Conservation (phyloP, 2,113 vertebrate genomes). For the Labeo rohita region DNA sequence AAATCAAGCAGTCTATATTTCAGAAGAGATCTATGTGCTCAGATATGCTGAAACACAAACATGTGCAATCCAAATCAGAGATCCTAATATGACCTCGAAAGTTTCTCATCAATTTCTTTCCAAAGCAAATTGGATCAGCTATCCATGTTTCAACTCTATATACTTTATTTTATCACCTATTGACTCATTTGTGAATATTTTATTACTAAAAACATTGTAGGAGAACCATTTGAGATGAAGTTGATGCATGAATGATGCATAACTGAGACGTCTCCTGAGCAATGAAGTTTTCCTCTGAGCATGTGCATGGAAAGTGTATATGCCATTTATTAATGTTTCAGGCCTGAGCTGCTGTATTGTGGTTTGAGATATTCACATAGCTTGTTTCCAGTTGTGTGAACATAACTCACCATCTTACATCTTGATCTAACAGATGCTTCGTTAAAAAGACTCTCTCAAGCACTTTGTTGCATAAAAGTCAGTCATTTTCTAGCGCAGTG, state of each 20-base stretch:
- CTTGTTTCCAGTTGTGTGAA: neutral
- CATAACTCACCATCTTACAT: slow-evolving; percentile 21
- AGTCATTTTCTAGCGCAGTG: slow-evolving; percentile 12
- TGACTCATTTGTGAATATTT: neutral
- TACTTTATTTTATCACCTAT: neutral
- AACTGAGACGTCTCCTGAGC: neutral
- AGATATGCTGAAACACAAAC: neutral
- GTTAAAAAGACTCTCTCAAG: neutral
- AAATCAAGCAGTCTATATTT: neutral
- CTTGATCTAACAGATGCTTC: slow-evolving; percentile 7
- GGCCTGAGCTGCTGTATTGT: neutral
- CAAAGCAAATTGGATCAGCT: neutral
- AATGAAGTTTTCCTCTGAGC: neutral
- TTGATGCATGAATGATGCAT: neutral
- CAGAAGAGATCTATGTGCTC: neutral
- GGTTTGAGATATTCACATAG: neutral
- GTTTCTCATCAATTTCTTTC: neutral
- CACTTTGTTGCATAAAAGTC: slow-evolving; percentile 18
- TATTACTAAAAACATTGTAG: neutral
- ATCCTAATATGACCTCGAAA: neutral
- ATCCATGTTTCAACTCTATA: neutral
- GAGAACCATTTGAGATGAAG: neutral
- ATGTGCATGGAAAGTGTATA: neutral
- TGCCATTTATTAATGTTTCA: neutral
- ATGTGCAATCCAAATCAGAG: neutral